Evolutionary conservation across 2,797 vertebrate genomes (phyloP).

Genomic region (Acanthopagrus latus): DNA sequence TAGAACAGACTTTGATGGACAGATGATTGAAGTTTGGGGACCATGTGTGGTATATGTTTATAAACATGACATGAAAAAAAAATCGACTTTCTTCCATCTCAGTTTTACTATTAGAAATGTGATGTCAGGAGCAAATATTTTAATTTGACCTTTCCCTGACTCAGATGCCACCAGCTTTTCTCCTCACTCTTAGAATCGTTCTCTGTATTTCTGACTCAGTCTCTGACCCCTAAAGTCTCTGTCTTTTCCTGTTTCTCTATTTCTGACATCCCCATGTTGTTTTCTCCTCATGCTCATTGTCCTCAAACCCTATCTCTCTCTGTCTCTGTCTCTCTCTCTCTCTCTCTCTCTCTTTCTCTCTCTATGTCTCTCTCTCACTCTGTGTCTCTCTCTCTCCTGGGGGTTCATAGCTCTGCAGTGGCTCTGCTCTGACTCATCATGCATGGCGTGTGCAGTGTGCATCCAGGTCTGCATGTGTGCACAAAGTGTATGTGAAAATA

Average conservation of each 20-base stretch:
- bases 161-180: constrained; percentile 49
- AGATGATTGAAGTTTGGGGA: background rate
- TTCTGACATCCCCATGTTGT: constrained; percentile 70
- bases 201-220: constrained; percentile 62
- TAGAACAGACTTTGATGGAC: background rate
- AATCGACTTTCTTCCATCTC: background rate
- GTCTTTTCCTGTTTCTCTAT: constrained; percentile 63
- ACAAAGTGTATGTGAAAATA: constrained; percentile 50
- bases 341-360: constrained; percentile 30
- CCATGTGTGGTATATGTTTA: background rate
- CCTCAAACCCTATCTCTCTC: constrained; percentile 54
- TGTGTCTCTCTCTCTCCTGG: constrained; percentile 53
- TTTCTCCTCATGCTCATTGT: constrained; percentile 67
- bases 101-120: background rate
- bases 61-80: background rate
- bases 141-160: background rate
- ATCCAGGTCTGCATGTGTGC: constrained; percentile 64
- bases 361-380: constrained; percentile 3
- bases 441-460: constrained; percentile 63
- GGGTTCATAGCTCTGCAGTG: constrained; percentile 74
- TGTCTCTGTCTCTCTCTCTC: constrained; percentile 26
- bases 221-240: constrained; percentile 69
- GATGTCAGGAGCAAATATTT: background rate
- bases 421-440: constrained; percentile 79
- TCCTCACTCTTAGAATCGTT: constrained; percentile 37